phyloP scores from a whole-genome alignment of 2,113 vertebrate genomes.

The Lampris incognitus region DNA sequence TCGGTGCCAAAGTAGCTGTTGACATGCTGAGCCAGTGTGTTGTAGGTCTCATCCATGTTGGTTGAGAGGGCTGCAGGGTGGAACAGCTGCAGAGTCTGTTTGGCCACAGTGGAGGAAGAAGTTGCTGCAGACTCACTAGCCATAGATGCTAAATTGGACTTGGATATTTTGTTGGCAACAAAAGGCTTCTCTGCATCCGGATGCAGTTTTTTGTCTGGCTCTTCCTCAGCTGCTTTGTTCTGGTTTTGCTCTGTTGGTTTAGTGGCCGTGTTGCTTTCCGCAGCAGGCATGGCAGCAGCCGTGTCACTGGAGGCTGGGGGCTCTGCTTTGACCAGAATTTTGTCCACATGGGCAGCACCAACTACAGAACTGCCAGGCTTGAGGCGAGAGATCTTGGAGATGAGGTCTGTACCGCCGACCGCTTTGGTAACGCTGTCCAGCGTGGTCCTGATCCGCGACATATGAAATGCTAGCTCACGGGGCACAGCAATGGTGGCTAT shows the following conservation, averaged over 20 bases:
- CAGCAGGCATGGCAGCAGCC: neutral
- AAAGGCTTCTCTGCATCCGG: slow-evolving; percentile 51
- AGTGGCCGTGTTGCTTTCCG: slow-evolving; percentile 21
- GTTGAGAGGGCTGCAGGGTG: slow-evolving; percentile 84
- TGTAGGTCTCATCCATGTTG: slow-evolving; percentile 92
- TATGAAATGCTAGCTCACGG: slow-evolving; percentile 75
- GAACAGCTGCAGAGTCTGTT: slow-evolving; percentile 81
- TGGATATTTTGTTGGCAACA: slow-evolving; percentile 45
- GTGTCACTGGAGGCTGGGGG: slow-evolving; percentile 2
- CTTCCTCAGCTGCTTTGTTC: slow-evolving; percentile 7
- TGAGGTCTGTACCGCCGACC: slow-evolving; percentile 89
- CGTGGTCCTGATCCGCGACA: slow-evolving; percentile 94
- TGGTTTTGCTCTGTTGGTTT: slow-evolving; percentile 37
- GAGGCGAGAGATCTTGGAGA: slow-evolving; percentile 89
- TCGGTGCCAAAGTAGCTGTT: slow-evolving; percentile 87
- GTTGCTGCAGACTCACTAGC: neutral
- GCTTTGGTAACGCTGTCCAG: slow-evolving; percentile 92
- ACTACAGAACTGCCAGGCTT: slow-evolving; percentile 77
- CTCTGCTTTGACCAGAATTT: slow-evolving; percentile 40
- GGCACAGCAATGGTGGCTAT: neutral
- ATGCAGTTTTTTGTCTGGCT: neutral
- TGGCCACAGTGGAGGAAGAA: slow-evolving; percentile 59
- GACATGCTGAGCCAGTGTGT: slow-evolving; percentile 89
- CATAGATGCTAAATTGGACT: slow-evolving; percentile 18
- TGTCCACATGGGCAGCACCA: slow-evolving; percentile 58